Evolutionary conservation across 2,888 invertebrate genomes (phyloP).

Genomic region (Spodoptera littoralis): DNA sequence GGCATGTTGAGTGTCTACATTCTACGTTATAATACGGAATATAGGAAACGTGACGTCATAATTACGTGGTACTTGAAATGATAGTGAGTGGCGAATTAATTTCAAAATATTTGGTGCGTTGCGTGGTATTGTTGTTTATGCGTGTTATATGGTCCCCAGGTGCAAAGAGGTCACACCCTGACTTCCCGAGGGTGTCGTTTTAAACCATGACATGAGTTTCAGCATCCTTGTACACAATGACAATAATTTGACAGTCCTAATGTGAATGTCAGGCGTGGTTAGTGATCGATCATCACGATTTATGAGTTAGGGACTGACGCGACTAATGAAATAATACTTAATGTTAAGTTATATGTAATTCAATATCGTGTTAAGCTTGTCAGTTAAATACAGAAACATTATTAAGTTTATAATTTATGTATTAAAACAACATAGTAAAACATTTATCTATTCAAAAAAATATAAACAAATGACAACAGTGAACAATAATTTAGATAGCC

Average conservation of each 20-base stretch:
- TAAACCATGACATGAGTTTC: constrained; percentile 19
- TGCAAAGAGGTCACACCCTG: constrained; percentile 27
- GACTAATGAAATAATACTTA: neutral
- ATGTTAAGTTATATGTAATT: too few species aligned
- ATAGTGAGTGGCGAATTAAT: constrained; percentile 27
- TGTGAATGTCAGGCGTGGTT: constrained; percentile 9
- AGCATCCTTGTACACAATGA: constrained; percentile 30
- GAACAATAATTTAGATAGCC: too few species aligned
- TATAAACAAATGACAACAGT: too few species aligned
- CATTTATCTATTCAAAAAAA: too few species aligned
- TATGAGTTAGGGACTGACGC: constrained; percentile 8
- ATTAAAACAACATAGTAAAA: too few species aligned
- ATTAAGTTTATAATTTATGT: too few species aligned
- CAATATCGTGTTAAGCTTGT: too few species aligned
- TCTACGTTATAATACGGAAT: neutral
- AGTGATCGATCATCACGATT: constrained; percentile 34
- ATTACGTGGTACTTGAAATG: constrained; percentile 16
- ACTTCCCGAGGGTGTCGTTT: constrained; percentile 36
- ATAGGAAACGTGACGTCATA: constrained; percentile 5
- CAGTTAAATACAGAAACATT: too few species aligned
- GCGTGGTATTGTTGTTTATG: constrained; percentile 21
- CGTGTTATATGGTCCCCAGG: constrained; percentile 31
- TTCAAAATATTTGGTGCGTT: constrained; percentile 32
- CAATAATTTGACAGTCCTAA: constrained; percentile 21
- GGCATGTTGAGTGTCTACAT: neutral